Evolutionary conservation across 92 coral and sea anemone genomes (phyloP).

Genomic region (Heteractis magnifica): DNA sequence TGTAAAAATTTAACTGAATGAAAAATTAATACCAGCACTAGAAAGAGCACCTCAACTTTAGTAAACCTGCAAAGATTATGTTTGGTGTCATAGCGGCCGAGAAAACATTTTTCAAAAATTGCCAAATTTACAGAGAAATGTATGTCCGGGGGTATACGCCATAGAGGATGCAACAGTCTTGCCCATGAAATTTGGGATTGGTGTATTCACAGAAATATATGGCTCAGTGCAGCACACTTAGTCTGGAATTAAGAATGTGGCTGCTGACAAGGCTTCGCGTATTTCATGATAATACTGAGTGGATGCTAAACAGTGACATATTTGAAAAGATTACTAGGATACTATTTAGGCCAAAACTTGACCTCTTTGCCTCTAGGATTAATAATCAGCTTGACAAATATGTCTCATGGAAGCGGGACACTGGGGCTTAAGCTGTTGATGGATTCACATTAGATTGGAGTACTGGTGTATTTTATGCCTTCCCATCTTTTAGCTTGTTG

Average conservation of each 20-base stretch:
- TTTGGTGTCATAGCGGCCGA: too few species aligned
- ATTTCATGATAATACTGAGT: slow-evolving; percentile 53
- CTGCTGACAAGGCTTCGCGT: slow-evolving; percentile 47
- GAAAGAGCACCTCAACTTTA: too few species aligned
- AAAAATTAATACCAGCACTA: too few species aligned
- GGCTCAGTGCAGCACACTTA: slow-evolving; percentile 45
- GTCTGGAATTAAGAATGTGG: slow-evolving; percentile 46
- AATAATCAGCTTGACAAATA: slow-evolving; percentile 37
- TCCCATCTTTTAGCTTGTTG: too few species aligned
- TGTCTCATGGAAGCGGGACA: slow-evolving; percentile 42
- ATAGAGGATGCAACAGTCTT: background rate
- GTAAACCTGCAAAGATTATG: too few species aligned
- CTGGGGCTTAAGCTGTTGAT: background rate
- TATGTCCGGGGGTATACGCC: too few species aligned
- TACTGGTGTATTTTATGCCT: too few species aligned
- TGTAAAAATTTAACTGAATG: too few species aligned
- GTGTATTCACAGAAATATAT: slow-evolving; percentile 35
- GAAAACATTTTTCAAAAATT: too few species aligned
- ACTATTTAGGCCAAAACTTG: slow-evolving; percentile 34
- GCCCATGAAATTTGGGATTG: slow-evolving; percentile 38
- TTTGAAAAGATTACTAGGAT: slow-evolving; percentile 24
- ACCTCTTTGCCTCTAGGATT: slow-evolving; percentile 44
- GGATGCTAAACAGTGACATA: slow-evolving; percentile 35
- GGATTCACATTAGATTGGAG: too few species aligned
- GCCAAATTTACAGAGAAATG: too few species aligned